Evolutionary conservation across 1,140 invertebrate species (phyloP), one percentile per base, ranked within the genome.

Genomic region (Drosophila oshimai): DNA sequence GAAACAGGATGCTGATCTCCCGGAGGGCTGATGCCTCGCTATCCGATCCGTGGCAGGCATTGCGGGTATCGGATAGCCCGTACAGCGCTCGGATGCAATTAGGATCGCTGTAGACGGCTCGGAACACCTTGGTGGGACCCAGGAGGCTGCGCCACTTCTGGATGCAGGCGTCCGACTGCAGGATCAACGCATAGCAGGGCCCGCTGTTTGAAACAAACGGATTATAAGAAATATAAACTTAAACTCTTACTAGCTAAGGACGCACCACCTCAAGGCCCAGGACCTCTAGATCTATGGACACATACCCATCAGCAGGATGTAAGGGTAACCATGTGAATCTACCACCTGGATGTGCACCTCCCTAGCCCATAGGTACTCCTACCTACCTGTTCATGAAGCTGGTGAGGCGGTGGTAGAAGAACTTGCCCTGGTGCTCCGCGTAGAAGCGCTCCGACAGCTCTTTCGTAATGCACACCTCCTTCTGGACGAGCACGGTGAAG

Each of bases 31-130:
- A 96, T 89, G 94, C 92, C 51, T 91, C 79, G 1, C 96, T 97
- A 94, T 98, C 97, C 94, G 97, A 98, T 26, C 97, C 97, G 92
- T 98, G 97, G 41, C 95, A 94, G 13, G 96, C 96, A 93, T 99
- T 99, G 89, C 97, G 95, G 0, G 97, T 98, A 91, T 98, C 97
- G 1, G 97, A 96, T 2, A 98, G 90, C 0, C 97, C 97, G 93
- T 95, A 98, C 74, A 93, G 92, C 2, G 96, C 96, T 76, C 97
- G 92, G 51, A 98, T 94, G 64, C 94, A 94, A 47, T 95, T 81
- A 2, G 97, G 97, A 39, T 94, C 93, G 74, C 93, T 94, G 90
- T 94, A 96, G 55, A 97, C 94, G 12, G 96, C 94, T 88, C 95
- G 94, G 84, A 93, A 96, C 0, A 95, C 95, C 92, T 97, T 97